These are phyloP conservation scores for Colletes collaris DNA, from an alignment of 2,888 invertebrate species.

Conservation along the genomic window DNA sequence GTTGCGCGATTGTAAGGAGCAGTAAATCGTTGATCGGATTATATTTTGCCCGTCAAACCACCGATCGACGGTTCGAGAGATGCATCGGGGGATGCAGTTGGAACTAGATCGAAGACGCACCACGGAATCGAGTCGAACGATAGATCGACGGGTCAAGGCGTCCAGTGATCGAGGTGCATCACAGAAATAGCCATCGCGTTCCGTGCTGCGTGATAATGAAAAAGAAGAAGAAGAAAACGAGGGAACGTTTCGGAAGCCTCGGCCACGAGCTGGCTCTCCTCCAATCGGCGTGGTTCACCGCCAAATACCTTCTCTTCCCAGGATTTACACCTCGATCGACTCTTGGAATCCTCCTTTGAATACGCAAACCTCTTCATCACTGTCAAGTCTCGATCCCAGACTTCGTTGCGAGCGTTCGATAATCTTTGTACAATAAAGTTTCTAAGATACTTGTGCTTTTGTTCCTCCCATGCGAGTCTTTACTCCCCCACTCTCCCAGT, in stretches of 20 bases:
- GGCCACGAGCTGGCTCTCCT: constrained; percentile 58
- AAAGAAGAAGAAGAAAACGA: constrained; percentile 43
- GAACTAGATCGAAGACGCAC: not conserved
- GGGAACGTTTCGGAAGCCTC: constrained; percentile 55
- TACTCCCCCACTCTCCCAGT: not conserved
- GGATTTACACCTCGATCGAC: constrained; percentile 34
- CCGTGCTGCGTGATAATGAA: constrained; percentile 27
- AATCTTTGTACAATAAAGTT: constrained; percentile 68
- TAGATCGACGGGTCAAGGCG: constrained; percentile 42
- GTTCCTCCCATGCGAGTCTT: not conserved
- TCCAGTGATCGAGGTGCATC: constrained; percentile 16
- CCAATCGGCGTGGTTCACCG: constrained; percentile 62
- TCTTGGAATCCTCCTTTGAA: constrained; percentile 9
- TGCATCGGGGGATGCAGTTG: too few relatives aligned
- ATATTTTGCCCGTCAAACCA: too few relatives aligned
- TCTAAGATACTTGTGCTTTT: constrained; percentile 37
- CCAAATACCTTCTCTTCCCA: constrained; percentile 52
- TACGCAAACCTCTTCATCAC: constrained; percentile 38
- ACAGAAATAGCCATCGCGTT: constrained; percentile 55
- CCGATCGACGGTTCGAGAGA: too few relatives aligned
- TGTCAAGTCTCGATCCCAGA: constrained; percentile 28
- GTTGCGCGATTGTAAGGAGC: too few relatives aligned
- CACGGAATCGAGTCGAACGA: constrained; percentile 33
- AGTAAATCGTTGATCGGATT: too few relatives aligned
- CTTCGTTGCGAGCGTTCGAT: constrained; percentile 37